phyloP scores from a whole-genome alignment of 1,140 invertebrate genomes.

The Hydropsyche tenuis region DNA sequence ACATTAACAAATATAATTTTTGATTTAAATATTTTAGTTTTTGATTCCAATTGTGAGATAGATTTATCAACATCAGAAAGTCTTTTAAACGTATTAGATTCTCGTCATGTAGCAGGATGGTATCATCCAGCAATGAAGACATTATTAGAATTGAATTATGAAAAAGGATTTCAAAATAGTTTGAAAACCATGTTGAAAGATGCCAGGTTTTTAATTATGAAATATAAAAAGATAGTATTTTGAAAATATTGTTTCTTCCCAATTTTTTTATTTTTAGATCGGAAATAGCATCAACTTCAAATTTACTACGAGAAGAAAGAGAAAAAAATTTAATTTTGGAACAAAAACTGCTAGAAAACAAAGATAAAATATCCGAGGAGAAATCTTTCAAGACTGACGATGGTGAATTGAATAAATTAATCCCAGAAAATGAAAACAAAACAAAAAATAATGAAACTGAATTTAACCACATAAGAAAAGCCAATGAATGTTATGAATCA shows the following conservation, averaged over 20 bases:
- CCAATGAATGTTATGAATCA: slow-evolving; percentile 35
- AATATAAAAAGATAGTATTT: no score
- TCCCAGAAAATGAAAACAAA: background rate
- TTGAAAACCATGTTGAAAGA: slow-evolving; percentile 57
- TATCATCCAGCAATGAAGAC: slow-evolving; percentile 77
- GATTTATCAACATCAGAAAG: slow-evolving; percentile 66
- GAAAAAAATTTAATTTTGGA: slow-evolving; percentile 55
- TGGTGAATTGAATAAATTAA: background rate
- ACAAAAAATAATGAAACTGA: background rate
- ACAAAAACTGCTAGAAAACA: slow-evolving; percentile 54
- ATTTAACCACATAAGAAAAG: slow-evolving; percentile 54
- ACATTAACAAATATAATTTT: no score
- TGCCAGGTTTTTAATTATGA: slow-evolving; percentile 57
- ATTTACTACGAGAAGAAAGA: slow-evolving; percentile 55
- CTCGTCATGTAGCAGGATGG: slow-evolving; percentile 74
- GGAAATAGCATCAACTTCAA: slow-evolving; percentile 57
- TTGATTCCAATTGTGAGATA: slow-evolving; percentile 51
- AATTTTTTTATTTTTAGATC: slow-evolving; percentile 53
- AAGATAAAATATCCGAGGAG: slow-evolving; percentile 40
- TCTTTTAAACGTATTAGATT: slow-evolving; percentile 70
- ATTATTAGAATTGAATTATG: slow-evolving; percentile 69
- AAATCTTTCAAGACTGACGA: background rate
- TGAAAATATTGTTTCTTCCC: no score
- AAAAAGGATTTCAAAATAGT: slow-evolving; percentile 57
- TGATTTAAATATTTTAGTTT: no score